Conservation (phyloP, 2,113 vertebrate species). For the Amphiprion ocellaris region DNA sequence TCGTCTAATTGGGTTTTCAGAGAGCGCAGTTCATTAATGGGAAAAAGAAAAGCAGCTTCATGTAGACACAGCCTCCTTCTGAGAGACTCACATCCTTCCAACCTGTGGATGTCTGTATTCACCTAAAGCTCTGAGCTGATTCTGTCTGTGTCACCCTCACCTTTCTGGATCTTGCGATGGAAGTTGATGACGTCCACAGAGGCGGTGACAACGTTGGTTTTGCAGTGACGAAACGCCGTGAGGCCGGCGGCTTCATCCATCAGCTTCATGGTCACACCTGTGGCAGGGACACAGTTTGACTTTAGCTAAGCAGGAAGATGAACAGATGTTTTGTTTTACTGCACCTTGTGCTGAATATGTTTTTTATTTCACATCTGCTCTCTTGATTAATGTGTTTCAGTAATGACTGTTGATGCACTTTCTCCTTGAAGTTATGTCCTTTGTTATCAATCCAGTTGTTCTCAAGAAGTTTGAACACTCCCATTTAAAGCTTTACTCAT, state of each 20-base stretch:
- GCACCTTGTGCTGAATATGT: neutral
- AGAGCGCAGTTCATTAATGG: slow-evolving; percentile 23
- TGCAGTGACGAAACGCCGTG: slow-evolving; percentile 93
- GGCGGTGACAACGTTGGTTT: slow-evolving; percentile 95
- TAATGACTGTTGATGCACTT: neutral
- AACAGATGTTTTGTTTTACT: neutral
- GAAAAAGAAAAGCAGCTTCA: slow-evolving; percentile 8
- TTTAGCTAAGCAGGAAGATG: neutral
- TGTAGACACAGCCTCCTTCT: neutral
- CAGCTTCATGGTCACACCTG: slow-evolving; percentile 98
- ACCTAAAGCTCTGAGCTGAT: neutral
- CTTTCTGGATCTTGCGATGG: slow-evolving; percentile 95
- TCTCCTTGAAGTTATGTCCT: neutral
- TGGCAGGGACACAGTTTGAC: neutral
- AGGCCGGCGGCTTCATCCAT: slow-evolving; percentile 98
- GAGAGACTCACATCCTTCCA: neutral
- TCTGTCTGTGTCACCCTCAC: slow-evolving; percentile 71
- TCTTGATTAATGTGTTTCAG: neutral
- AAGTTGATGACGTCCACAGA: slow-evolving; percentile 98
- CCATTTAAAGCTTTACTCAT: neutral
- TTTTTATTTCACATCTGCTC: neutral
- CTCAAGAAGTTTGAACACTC: neutral
- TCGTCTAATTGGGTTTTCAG: slow-evolving; percentile 23
- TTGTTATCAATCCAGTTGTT: neutral
- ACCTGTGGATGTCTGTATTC: neutral